These are phyloP conservation scores for Gracilinanus agilis DNA, from an alignment of 2,113 vertebrate genomes.

Conservation along the genomic window DNA sequence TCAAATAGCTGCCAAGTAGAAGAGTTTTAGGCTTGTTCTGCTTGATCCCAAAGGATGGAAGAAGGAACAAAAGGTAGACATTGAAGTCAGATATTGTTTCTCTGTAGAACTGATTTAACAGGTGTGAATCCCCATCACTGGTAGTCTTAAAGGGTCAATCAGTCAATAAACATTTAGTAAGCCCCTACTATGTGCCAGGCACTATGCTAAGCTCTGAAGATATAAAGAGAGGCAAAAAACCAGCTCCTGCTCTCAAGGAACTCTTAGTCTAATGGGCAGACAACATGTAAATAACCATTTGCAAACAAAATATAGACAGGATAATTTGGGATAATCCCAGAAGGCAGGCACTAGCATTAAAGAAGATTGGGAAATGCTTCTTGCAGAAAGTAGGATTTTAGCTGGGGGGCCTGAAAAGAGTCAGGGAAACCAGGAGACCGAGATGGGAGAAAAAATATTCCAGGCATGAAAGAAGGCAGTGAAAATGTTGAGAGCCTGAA, in stretches of 20 bases:
- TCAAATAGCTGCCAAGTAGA: neutral
- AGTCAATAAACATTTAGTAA: neutral
- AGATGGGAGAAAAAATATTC: neutral
- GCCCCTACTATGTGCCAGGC: neutral
- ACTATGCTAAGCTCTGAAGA: neutral
- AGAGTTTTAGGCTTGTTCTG: neutral
- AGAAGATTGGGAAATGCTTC: neutral
- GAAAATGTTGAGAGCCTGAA: neutral
- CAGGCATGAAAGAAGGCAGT: neutral
- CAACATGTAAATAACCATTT: neutral
- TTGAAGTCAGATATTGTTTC: neutral
- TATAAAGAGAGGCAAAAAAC: neutral
- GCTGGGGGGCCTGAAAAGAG: neutral
- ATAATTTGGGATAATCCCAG: neutral
- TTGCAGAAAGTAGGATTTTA: neutral
- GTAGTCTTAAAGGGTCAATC: neutral
- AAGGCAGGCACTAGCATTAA: neutral
- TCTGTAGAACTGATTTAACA: neutral
- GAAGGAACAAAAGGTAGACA: neutral
- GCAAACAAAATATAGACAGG: neutral
- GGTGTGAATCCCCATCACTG: neutral
- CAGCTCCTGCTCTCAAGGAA: neutral
- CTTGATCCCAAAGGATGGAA: neutral
- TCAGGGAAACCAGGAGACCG: neutral
- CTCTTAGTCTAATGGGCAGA: neutral